These are phyloP conservation scores for Chrysaora quinquecirrha DNA, from an alignment of 30 jellyfish, hydroid and myxozoan genomes.

Conservation along the genomic window DNA sequence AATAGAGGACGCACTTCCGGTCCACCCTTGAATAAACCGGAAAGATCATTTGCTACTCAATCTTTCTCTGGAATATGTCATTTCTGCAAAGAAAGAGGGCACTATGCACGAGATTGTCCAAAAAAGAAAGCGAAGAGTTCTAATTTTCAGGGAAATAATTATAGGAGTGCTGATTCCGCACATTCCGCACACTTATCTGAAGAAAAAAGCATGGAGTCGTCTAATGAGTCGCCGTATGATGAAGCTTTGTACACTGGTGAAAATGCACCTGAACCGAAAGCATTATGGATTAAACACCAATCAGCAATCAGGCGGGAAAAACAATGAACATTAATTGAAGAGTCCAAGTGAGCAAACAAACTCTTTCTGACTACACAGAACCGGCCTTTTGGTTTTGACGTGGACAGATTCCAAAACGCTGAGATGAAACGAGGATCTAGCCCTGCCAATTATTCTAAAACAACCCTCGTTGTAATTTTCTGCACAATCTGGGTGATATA, in stretches of 20 bases:
- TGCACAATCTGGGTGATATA: no score
- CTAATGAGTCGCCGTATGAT: background rate
- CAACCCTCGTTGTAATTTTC: no score
- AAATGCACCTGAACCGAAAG: background rate
- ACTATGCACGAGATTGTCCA: conserved; percentile 47
- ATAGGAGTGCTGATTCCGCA: conserved; percentile 5
- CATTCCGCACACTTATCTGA: conserved; percentile 13
- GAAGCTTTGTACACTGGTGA: conserved; percentile 18
- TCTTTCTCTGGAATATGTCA: conserved; percentile 28
- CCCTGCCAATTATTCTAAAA: no score
- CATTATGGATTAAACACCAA: conserved; percentile 21
- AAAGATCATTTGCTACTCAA: background rate
- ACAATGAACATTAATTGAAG: no score
- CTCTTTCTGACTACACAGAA: no score
- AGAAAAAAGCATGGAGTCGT: background rate
- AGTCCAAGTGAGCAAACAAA: no score
- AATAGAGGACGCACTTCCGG: conserved; percentile 16
- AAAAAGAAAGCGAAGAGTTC: conserved; percentile 20
- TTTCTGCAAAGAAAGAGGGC: conserved; percentile 41
- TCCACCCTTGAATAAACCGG: conserved; percentile 12
- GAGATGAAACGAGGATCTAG: no score
- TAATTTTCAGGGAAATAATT: conserved; percentile 5
- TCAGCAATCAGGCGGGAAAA: no score
- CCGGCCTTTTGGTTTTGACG: no score
- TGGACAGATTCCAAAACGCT: no score